Conservation (phyloP, 2,113 vertebrate genomes). For the Sander lucioperca region DNA sequence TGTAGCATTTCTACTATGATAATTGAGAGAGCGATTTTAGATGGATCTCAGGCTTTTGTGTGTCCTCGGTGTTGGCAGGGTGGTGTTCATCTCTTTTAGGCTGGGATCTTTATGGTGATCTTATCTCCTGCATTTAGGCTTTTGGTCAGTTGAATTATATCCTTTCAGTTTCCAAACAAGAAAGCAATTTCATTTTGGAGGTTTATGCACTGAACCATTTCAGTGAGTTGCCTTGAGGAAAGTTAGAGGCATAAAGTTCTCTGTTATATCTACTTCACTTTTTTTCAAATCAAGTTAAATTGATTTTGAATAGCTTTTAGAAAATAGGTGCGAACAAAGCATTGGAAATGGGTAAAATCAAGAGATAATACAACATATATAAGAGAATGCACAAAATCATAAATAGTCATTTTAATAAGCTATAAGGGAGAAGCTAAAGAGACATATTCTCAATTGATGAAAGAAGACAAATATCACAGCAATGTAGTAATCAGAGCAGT, state of each 20-base stretch:
- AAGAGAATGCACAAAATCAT: background rate
- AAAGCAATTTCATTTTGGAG: slow-evolving; percentile 65
- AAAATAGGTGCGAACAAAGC: background rate
- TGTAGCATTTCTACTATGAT: slow-evolving; percentile 51
- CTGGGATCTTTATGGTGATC: slow-evolving; percentile 57
- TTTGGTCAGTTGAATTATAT: slow-evolving; percentile 71
- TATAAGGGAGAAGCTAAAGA: background rate
- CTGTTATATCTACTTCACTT: slow-evolving; percentile 15
- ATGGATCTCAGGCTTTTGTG: slow-evolving; percentile 53
- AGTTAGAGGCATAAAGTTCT: slow-evolving; percentile 43
- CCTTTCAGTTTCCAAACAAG: slow-evolving; percentile 69
- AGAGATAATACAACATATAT: background rate
- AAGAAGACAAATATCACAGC: background rate
- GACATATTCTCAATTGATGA: background rate
- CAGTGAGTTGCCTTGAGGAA: slow-evolving; percentile 43
- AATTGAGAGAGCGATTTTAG: slow-evolving; percentile 60
- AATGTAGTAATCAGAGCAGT: background rate
- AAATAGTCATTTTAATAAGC: background rate
- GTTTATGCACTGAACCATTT: slow-evolving; percentile 58
- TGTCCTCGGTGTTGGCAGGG: slow-evolving; percentile 43
- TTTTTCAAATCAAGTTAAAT: slow-evolving; percentile 18
- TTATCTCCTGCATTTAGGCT: slow-evolving; percentile 64
- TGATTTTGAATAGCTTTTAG: slow-evolving; percentile 19
- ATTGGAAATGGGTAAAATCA: background rate
- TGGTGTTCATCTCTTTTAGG: slow-evolving; percentile 61